Base-by-base conservation (phyloP, 1,140 invertebrate genomes). In the Hirudo medicinalis region DNA sequence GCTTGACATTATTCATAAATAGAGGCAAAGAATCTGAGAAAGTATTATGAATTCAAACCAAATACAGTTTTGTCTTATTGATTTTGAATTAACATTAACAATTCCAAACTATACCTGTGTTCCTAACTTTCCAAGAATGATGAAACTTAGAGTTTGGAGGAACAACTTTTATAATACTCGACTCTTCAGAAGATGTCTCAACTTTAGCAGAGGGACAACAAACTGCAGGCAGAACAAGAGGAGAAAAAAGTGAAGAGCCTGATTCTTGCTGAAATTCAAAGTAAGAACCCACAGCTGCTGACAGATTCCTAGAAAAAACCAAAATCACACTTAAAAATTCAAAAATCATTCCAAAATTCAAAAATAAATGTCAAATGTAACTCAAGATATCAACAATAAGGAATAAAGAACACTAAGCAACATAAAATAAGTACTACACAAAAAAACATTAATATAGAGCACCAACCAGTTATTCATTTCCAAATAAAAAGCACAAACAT, bases 401-500 rank as follows among this genome's bases (percentile, higher is more conserved):
- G 15, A 11, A 49, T 49, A 49, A 17, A 49, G 43, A 15, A 49
- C 9, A 49, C 15, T 17, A 15, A 49, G 13, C 13, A 49, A 49
- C 22, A 63, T n/a, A 60, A 60, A 60, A 60, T 22, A 63, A 32
- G 9, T 63, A 11, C 9, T 15, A 63, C 22, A 63, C 15, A n/a
- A 15, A 63, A 25, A 25, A 22, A 8, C 11, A 68, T 1, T 68
- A 43, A 6, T 29, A 8, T 32, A 27, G 15, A 36, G 36, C 22
- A 68, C 69, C 4, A 49, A 54, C 69, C 69, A 70, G 43, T 70
- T 70, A 32, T 70, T 70, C 69, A 70, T 70, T 25, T 70, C 69
- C 32, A 70, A 53, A 70, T 49, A 70, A 49, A 70, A 70, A 36
- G 69, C 69, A 54, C 69, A 70, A 27, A 25, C 69, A 20, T 70